A percentile compares a stretch with the other conserved stretches of the same genome.
Conservation (phyloP, 1,140 invertebrate genomes). For the Calliopsis andreniformis region DNA sequence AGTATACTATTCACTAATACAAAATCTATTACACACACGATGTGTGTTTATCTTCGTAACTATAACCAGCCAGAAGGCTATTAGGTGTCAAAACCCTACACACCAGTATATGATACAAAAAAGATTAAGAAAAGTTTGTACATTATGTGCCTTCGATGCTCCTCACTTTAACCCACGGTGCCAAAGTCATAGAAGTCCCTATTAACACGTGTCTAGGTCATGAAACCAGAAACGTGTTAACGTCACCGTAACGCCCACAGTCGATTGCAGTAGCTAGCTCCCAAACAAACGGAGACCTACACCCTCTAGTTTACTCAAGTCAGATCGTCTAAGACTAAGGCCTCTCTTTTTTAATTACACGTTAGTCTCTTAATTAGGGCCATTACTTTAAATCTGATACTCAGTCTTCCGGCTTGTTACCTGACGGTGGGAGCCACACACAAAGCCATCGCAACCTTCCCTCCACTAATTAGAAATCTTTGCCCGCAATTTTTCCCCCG, state of each 20-base stretch:
- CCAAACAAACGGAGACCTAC: neutral
- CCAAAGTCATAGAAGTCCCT: too few species aligned
- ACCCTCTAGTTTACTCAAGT: conserved; percentile 27
- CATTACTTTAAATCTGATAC: conserved; percentile 28
- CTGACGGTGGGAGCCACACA: neutral
- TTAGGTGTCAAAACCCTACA: too few species aligned
- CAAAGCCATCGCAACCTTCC: neutral
- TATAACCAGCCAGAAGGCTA: too few species aligned
- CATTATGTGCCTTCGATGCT: too few species aligned
- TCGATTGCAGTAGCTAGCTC: neutral
- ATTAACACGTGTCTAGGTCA: too few species aligned
- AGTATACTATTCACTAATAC: too few species aligned
- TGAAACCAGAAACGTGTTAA: too few species aligned
- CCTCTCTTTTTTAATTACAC: conserved; percentile 40
- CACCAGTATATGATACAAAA: too few species aligned
- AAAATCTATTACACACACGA: too few species aligned
- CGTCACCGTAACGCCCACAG: neutral
- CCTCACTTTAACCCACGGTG: too few species aligned
- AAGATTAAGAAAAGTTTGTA: too few species aligned
- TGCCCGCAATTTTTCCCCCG: neutral
- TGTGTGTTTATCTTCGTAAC: too few species aligned
- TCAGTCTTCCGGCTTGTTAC: neutral
- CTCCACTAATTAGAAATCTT: conserved; percentile 23
- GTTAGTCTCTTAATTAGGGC: conserved; percentile 37
- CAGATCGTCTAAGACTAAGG: conserved; percentile 19